These are phyloP conservation scores for Macrotis lagotis DNA, from an alignment of 2,113 vertebrate species.

Conservation along the genomic window DNA sequence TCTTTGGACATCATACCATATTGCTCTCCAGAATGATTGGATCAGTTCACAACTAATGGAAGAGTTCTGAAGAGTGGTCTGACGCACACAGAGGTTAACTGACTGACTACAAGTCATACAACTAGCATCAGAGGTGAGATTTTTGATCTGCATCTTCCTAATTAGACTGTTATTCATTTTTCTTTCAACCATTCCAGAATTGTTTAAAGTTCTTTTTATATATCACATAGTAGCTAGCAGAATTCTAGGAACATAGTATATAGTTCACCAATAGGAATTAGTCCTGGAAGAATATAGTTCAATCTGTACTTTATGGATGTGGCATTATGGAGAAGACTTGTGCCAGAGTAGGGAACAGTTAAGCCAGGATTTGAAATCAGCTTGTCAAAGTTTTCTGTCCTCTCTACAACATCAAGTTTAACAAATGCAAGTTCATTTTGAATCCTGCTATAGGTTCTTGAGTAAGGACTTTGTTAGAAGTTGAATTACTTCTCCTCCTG, in stretches of 20 bases:
- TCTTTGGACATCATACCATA: no score
- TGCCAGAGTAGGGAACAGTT: not conserved
- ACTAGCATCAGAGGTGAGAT: not conserved
- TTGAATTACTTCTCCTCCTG: not conserved
- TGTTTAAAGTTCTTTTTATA: not conserved
- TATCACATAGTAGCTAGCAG: not conserved
- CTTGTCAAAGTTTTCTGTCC: not conserved
- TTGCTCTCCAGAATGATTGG: no score
- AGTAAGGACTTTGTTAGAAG: not conserved
- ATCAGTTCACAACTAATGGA: no score
- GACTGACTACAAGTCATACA: not conserved
- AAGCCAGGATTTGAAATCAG: not conserved
- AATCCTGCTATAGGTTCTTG: not conserved
- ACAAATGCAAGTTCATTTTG: not conserved
- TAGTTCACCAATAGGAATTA: not conserved
- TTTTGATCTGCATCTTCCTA: not conserved
- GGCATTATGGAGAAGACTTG: not conserved
- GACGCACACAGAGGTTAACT: not conserved
- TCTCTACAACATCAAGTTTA: not conserved
- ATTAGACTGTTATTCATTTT: not conserved
- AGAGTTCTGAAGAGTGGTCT: not conserved
- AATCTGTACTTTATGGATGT: not conserved
- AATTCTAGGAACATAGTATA: not conserved
- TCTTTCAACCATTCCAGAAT: not conserved
- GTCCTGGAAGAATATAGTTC: not conserved